Evolutionary conservation across 2,888 invertebrate genomes (phyloP).

Genomic region (Amaurobius ferox): DNA sequence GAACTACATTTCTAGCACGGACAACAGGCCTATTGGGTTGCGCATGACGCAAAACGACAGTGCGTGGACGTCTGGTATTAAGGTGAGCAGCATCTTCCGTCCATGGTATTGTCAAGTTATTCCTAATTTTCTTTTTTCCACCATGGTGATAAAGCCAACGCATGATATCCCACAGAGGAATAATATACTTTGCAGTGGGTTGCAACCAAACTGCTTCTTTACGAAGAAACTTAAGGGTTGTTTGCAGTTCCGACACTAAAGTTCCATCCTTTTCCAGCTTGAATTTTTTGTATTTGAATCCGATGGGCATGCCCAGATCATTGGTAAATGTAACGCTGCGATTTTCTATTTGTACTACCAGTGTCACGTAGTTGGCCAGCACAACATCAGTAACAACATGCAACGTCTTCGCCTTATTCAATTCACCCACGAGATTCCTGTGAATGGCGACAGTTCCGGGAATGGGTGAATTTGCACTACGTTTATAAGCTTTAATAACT

Average conservation of each 20-base stretch:
- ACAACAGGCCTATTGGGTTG: too few species aligned
- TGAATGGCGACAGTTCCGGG: constrained; percentile 23
- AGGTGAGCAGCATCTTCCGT: too few species aligned
- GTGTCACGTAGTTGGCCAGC: constrained; percentile 26
- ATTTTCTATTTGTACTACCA: constrained; percentile 22
- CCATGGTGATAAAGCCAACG: background rate
- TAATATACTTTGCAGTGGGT: background rate
- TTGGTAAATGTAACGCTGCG: background rate
- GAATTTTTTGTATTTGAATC: constrained; percentile 50
- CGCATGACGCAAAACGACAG: too few species aligned
- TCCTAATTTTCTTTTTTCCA: background rate
- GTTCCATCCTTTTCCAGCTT: constrained; percentile 19
- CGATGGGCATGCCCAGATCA: constrained; percentile 36
- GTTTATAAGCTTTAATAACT: constrained; percentile 6
- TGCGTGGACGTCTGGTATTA: too few species aligned
- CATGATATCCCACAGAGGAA: background rate
- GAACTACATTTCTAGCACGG: too few species aligned
- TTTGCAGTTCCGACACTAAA: constrained; percentile 7
- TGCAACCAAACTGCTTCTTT: background rate
- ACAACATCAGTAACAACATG: constrained; percentile 57
- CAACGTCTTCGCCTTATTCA: constrained; percentile 16
- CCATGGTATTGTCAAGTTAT: background rate
- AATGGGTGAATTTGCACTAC: constrained; percentile 13
- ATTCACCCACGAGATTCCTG: constrained; percentile 35
- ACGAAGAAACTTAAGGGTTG: background rate